Conservation (phyloP, 2,888 invertebrate genomes). For the Drosophila hawaiiensis region DNA sequence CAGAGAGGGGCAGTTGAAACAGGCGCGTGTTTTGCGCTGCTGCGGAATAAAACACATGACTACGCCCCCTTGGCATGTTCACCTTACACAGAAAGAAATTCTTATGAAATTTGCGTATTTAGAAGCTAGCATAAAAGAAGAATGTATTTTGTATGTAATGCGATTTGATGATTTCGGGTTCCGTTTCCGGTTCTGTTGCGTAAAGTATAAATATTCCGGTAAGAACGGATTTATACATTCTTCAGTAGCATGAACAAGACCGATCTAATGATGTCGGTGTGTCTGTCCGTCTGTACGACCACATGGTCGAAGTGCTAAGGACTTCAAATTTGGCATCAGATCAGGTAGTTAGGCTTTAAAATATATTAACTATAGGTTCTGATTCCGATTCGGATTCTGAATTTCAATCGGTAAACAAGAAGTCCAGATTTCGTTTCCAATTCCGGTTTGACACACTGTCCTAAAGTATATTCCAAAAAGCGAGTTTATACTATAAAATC, state of each 20-base stretch:
- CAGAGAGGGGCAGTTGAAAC: not conserved
- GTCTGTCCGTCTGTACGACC: not conserved
- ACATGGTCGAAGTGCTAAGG: not conserved
- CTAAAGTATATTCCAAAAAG: not conserved
- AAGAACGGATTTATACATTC: not conserved
- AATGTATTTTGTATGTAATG: not conserved
- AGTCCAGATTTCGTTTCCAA: not conserved
- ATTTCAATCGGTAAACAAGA: not conserved
- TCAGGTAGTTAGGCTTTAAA: not conserved
- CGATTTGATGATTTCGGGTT: not conserved
- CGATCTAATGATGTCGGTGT: not conserved
- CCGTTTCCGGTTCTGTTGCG: not conserved
- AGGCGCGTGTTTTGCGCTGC: conserved; percentile 25
- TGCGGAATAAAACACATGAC: conserved; percentile 9
- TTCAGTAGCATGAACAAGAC: not conserved
- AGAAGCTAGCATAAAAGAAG: not conserved
- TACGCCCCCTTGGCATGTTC: conserved; percentile 28
- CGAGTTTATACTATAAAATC: not conserved
- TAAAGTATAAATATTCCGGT: not conserved
- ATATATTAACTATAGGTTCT: not conserved
- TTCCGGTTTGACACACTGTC: not conserved
- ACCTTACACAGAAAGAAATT: not conserved
- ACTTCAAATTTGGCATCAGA: not conserved
- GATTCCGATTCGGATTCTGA: not conserved
- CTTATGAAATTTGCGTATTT: not conserved